These are phyloP conservation scores for Gallinago nigripennis DNA, from an alignment of 2,797 vertebrate genomes.

Conservation along the genomic window DNA sequence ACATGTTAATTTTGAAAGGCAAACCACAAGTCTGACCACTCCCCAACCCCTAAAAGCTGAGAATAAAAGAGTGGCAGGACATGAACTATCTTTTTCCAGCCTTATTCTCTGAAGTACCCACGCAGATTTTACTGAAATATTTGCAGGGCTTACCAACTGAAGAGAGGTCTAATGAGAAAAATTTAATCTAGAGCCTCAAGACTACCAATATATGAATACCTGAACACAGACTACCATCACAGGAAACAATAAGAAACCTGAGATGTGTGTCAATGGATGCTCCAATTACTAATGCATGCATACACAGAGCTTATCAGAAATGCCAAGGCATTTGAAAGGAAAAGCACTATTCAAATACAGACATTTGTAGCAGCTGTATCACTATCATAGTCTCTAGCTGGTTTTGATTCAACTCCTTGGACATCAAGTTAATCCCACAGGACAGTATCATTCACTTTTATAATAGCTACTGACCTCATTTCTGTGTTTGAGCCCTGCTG, in stretches of 20 bases:
- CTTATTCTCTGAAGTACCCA: neutral
- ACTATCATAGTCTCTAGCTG: neutral
- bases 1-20: neutral
- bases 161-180: neutral
- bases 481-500: neutral
- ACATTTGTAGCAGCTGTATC: neutral
- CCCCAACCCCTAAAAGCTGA: neutral
- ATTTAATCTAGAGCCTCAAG: neutral
- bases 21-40: neutral
- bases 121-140: neutral
- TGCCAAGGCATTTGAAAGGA: neutral
- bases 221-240: neutral
- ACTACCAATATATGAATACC: neutral
- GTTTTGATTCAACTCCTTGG: neutral
- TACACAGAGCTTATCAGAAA: neutral
- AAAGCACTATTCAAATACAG: neutral
- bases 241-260: neutral
- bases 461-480: constrained; percentile 26
- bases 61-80: neutral
- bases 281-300: neutral
- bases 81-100: neutral
- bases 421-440: neutral
- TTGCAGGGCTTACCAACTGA: neutral
- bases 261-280: neutral
- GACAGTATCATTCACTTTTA: neutral